Evolutionary conservation across 2,113 vertebrate species (phyloP), one percentile per base, ranked within the genome.

Genomic region (Myrmecophaga tridactyla): DNA sequence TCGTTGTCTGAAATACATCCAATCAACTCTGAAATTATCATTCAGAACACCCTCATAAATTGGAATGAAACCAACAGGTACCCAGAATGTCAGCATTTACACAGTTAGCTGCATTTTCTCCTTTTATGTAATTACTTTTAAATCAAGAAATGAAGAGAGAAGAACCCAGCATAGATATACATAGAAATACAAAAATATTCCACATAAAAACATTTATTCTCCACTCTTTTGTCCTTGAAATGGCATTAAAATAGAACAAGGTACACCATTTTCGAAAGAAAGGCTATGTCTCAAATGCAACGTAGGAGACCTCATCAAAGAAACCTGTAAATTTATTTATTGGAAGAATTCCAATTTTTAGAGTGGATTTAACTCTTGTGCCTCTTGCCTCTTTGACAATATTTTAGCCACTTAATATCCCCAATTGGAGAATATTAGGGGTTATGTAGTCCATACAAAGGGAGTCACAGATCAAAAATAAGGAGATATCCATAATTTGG

Each of bases 1-100:
- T 86, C 63, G 92, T 43, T 58, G 81, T 96, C 36, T 92, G 92
- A 95, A 96, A 95, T 43, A 12, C 25, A 90, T 77, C 65, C 91
- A 96, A 72, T 90, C 80, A 65, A n/a, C 95, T 94, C 63, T 87
- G 76, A 93, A 97, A 95, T 95, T 97, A 96, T 84, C 70, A 96
- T 94, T 95, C 93, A 69, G 62, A 83, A 94, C 87, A 93, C 48
- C 62, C 84, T 95, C 63, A 90, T 77, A 94, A 87, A 92, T 51
- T 96, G 90, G 92, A 94, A 93, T 67, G 48, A 90, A 92, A 73
- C 89, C 72, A 96, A 67, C 70, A 96, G 89, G 39, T 89, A 72
- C 34, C 41, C 70, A 85, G 36, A 77, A 85, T 86, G 63, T 87
- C 75, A 92, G 67, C 36, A 17, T 82, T 70, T 56, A 69, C 27